These are phyloP conservation scores for Patella vulgata DNA, from an alignment of 1,140 invertebrate genomes.

Conservation along the genomic window DNA sequence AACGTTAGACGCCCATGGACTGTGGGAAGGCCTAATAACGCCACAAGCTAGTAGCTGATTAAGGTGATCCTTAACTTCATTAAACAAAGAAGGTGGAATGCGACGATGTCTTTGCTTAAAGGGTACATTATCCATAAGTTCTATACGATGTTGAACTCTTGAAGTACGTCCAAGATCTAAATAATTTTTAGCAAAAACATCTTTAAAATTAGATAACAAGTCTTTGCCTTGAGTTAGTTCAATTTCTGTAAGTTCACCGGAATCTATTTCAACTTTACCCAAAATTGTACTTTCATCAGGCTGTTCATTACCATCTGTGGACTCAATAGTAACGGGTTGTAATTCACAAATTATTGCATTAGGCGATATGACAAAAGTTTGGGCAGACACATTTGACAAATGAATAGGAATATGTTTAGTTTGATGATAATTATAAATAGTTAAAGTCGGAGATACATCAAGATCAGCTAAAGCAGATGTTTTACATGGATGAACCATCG, in stretches of 20 bases:
- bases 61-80: slow-evolving; percentile 22
- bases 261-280: slow-evolving; percentile 12
- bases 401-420: slow-evolving; percentile 6
- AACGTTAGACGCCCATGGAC: slow-evolving; percentile 19
- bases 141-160: slow-evolving; percentile 19
- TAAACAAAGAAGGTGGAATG: slow-evolving; percentile 21
- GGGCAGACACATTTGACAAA: slow-evolving; percentile 17
- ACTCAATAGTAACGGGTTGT: slow-evolving; percentile 11
- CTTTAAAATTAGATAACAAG: slow-evolving; percentile 4
- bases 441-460: not conserved
- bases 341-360: slow-evolving; percentile 18
- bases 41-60: slow-evolving; percentile 16
- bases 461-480: not conserved
- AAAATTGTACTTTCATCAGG: not conserved
- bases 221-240: slow-evolving; percentile 6
- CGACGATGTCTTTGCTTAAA: slow-evolving; percentile 21
- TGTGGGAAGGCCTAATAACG: slow-evolving; percentile 24
- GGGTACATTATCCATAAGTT: slow-evolving; percentile 14
- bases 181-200: slow-evolving; percentile 14
- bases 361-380: slow-evolving; percentile 9
- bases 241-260: slow-evolving; percentile 8
- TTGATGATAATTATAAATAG: slow-evolving; percentile 1
- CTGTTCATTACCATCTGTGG: not conserved
- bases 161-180: slow-evolving; percentile 16
- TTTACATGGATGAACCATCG: not conserved